A percentile compares a stretch with the other conserved stretches of the same genome.
phyloP scores from a whole-genome alignment of 1,140 invertebrate genomes.

The Muscidifurax raptorellus region DNA sequence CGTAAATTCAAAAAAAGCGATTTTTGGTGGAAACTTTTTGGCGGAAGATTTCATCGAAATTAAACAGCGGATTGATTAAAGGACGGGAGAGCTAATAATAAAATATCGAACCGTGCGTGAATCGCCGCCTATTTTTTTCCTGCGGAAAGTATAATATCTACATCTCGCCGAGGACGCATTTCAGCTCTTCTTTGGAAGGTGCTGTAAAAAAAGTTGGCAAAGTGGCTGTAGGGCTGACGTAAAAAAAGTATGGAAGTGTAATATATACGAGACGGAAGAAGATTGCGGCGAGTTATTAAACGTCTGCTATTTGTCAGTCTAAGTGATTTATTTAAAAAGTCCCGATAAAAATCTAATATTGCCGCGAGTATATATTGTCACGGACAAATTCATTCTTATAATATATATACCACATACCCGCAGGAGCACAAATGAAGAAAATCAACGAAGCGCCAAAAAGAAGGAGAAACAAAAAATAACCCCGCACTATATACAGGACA shows the following conservation, averaged over 20 bases:
- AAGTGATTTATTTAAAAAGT: too few species aligned
- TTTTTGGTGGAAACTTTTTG: too few species aligned
- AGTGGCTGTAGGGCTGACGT: constrained; percentile 22
- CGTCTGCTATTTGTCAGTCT: neutral
- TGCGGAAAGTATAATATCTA: neutral
- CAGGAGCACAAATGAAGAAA: too few species aligned
- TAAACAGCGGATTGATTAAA: constrained; percentile 17
- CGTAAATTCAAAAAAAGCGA: too few species aligned
- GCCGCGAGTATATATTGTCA: neutral
- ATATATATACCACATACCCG: too few species aligned
- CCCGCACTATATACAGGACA: neutral
- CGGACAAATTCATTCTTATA: neutral
- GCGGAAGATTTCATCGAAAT: neutral
- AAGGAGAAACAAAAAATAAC: neutral
- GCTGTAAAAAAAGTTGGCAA: constrained; percentile 38
- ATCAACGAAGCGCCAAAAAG: neutral
- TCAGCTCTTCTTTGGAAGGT: neutral
- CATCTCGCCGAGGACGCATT: neutral
- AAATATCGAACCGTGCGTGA: constrained; percentile 18
- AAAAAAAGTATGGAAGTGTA: constrained; percentile 30
- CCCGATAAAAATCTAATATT: neutral
- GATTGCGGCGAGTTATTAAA: constrained; percentile 24
- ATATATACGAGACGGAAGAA: neutral
- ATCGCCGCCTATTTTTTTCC: constrained; percentile 22
- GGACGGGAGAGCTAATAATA: constrained; percentile 20